phyloP scores from a whole-genome alignment of 2,113 vertebrate species.

The Ellobius talpinus region DNA sequence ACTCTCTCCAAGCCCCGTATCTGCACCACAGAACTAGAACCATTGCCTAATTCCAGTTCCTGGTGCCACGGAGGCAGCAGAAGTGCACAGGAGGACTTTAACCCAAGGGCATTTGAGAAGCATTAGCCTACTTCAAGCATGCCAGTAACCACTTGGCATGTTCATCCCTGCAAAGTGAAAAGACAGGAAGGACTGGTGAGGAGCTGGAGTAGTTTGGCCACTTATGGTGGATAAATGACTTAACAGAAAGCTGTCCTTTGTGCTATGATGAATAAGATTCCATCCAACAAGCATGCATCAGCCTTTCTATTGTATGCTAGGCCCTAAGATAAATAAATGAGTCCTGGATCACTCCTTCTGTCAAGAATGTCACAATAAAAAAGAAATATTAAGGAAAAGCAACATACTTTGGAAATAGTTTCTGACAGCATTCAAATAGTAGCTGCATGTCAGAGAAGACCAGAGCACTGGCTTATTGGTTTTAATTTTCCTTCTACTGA shows the following conservation, averaged over 20 bases:
- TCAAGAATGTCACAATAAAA: not conserved
- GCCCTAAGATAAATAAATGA: not conserved
- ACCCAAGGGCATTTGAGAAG: not conserved
- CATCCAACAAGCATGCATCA: not conserved
- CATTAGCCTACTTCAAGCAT: not conserved
- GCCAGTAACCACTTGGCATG: not conserved
- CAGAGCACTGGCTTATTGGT: not conserved
- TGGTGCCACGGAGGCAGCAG: not conserved
- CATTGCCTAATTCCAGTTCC: not conserved
- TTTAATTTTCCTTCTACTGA: not conserved
- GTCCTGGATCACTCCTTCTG: not conserved
- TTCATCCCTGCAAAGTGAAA: too few relatives aligned
- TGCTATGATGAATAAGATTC: not conserved
- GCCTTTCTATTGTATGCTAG: not conserved
- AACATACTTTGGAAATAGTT: not conserved
- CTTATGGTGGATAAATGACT: not conserved
- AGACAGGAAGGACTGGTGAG: not conserved
- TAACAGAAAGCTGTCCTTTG: not conserved
- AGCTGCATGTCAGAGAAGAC: not conserved
- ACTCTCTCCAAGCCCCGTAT: not conserved
- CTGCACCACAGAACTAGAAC: not conserved
- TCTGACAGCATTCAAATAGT: not conserved
- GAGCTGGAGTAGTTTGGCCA: not conserved
- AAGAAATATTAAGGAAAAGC: not conserved
- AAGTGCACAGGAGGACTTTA: not conserved